Evolutionary conservation across 2,113 vertebrate genomes (phyloP).

Genomic region (Diadophis punctatus): DNA sequence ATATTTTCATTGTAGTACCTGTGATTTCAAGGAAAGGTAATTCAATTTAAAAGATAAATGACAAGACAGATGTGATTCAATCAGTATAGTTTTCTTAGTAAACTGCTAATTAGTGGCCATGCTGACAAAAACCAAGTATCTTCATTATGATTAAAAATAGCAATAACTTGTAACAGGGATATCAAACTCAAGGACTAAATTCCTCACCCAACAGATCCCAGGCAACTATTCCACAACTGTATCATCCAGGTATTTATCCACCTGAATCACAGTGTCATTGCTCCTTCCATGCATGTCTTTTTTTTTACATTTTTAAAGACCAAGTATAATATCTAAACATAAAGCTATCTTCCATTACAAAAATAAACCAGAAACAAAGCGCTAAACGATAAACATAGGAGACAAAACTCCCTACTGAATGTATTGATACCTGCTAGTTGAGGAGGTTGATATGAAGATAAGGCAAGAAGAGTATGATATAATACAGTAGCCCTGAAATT

Average conservation of each 20-base stretch:
- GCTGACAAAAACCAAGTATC: background rate
- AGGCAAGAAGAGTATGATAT: background rate
- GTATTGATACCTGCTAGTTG: background rate
- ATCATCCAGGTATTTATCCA: background rate
- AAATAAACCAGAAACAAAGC: background rate
- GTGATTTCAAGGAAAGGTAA: conserved; percentile 8
- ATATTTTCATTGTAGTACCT: background rate
- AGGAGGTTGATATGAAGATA: background rate
- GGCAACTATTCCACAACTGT: background rate
- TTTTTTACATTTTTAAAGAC: background rate
- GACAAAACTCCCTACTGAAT: background rate
- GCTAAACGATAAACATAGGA: background rate
- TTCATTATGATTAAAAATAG: background rate
- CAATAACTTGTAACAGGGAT: background rate
- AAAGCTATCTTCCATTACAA: background rate
- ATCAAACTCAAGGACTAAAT: background rate
- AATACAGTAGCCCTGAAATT: background rate
- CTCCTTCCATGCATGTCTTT: too few relatives aligned
- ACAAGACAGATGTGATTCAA: conserved; percentile 19
- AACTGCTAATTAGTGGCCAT: background rate
- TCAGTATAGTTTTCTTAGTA: background rate
- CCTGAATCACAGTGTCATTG: background rate
- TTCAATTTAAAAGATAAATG: conserved; percentile 19
- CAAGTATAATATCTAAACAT: background rate
- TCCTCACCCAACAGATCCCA: background rate